Percentiles rank a stretch among this genome's conserved stretches.
These are phyloP conservation scores for Henricia sp. DNA, from an alignment of 53 echinoderm and acorn worm genomes.

Conservation along the genomic window DNA sequence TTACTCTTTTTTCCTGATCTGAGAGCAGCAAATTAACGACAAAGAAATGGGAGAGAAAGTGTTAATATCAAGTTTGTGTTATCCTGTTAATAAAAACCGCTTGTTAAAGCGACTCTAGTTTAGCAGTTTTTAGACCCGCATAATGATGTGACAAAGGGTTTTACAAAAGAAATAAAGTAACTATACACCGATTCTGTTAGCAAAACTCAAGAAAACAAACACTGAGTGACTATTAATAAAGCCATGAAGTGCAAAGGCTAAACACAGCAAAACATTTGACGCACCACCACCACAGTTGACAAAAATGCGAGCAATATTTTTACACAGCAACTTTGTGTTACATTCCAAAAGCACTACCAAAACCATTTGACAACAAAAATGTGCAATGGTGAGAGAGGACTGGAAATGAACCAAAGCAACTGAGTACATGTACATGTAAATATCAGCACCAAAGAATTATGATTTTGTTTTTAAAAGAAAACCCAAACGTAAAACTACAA, in stretches of 20 bases:
- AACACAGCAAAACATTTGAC: background rate
- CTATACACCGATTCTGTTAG: no score
- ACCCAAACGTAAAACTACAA: background rate
- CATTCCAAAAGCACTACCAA: conserved; percentile 21
- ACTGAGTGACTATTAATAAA: background rate
- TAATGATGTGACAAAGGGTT: conserved; percentile 1
- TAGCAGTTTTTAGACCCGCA: background rate
- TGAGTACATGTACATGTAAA: background rate
- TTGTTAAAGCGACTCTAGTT: background rate
- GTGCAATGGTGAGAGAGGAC: background rate
- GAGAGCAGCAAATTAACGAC: conserved; percentile 45
- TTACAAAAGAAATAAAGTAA: no score
- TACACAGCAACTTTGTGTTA: background rate
- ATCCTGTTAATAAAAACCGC: background rate
- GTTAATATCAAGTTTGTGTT: conserved; percentile 10
- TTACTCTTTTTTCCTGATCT: conserved; percentile 66
- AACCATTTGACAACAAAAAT: conserved; percentile 25
- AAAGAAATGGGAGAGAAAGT: conserved; percentile 35
- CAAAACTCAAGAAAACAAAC: conserved; percentile 14
- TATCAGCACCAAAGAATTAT: no score
- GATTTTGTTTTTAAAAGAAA: no score
- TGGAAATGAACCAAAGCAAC: no score
- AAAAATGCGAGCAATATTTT: no score
- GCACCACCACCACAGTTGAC: no score
- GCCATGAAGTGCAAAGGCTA: conserved; percentile 12